phyloP scores from a whole-genome alignment of 1,140 invertebrate species.

The Carposina sasakii region DNA sequence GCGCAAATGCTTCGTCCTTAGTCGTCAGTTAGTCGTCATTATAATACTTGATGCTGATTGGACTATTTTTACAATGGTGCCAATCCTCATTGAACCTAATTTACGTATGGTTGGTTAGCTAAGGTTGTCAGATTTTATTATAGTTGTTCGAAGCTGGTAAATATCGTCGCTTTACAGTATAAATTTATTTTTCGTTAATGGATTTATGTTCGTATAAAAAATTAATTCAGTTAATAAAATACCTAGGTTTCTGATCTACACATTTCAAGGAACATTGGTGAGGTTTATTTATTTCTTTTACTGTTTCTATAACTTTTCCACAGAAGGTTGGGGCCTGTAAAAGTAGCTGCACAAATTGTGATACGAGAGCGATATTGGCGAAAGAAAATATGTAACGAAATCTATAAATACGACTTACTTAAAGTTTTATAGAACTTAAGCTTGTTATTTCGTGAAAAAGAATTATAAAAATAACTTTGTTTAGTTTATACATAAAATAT shows the following conservation, averaged over 20 bases:
- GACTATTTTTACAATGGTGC: conserved; percentile 47
- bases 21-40: no score
- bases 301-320: conserved; percentile 65
- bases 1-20: conserved; percentile 69
- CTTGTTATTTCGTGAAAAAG: conserved; percentile 8
- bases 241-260: conserved; percentile 34
- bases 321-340: conserved; percentile 67
- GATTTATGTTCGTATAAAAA: conserved; percentile 47
- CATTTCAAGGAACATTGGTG: no score
- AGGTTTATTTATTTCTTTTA: no score
- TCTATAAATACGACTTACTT: conserved; percentile 19
- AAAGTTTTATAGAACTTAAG: conserved; percentile 5
- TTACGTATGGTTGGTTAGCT: conserved; percentile 55
- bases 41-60: conserved; percentile 47
- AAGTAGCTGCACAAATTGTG: conserved; percentile 69
- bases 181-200: conserved; percentile 67
- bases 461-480: conserved; percentile 11
- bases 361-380: conserved; percentile 63
- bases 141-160: conserved; percentile 68
- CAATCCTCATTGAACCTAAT: conserved; percentile 41
- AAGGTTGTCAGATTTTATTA: conserved; percentile 69
- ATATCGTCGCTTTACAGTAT: conserved; percentile 63
- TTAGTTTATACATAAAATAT: background rate
- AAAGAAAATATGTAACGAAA: conserved; percentile 55
- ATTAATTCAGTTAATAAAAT: conserved; percentile 39